A percentile compares a stretch with the other conserved stretches of the same genome.
Evolutionary conservation across 2,113 vertebrate species (phyloP).

Genomic region (Patagioenas fasciata): DNA sequence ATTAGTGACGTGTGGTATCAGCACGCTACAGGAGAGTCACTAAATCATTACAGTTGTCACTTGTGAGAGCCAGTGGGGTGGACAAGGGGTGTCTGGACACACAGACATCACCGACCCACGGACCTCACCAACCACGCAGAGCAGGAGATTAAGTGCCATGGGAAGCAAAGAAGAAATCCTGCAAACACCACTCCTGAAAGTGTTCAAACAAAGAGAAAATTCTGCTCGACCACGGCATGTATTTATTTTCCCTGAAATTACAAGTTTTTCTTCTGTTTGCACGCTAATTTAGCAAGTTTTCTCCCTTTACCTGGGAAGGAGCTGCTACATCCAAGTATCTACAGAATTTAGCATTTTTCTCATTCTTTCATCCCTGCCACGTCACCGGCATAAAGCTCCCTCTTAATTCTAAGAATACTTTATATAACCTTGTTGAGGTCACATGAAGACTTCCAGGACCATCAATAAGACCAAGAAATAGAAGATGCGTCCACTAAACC

Average conservation of each 20-base stretch:
- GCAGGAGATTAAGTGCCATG: background rate
- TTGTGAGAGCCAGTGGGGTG: background rate
- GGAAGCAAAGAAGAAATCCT: background rate
- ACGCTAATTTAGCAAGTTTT: background rate
- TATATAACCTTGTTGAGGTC: background rate
- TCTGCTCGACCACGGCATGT: background rate
- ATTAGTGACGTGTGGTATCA: background rate
- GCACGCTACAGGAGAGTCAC: background rate
- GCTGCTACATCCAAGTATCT: background rate
- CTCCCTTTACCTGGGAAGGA: background rate
- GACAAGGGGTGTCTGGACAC: background rate
- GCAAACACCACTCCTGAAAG: background rate
- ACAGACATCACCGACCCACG: background rate
- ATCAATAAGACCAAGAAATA: background rate
- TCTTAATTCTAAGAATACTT: background rate
- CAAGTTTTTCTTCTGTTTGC: background rate
- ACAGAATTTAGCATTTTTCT: rapidly evolving
- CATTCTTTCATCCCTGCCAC: background rate
- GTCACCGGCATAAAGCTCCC: background rate
- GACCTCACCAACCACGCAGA: background rate
- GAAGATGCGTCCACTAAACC: background rate
- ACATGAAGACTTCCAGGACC: background rate
- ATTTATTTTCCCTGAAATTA: background rate
- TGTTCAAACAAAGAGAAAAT: background rate
- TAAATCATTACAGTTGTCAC: background rate